Evolutionary conservation across 2,113 vertebrate genomes (phyloP), one percentile per base, ranked within the genome.

Genomic region (Plestiodon gilberti): DNA sequence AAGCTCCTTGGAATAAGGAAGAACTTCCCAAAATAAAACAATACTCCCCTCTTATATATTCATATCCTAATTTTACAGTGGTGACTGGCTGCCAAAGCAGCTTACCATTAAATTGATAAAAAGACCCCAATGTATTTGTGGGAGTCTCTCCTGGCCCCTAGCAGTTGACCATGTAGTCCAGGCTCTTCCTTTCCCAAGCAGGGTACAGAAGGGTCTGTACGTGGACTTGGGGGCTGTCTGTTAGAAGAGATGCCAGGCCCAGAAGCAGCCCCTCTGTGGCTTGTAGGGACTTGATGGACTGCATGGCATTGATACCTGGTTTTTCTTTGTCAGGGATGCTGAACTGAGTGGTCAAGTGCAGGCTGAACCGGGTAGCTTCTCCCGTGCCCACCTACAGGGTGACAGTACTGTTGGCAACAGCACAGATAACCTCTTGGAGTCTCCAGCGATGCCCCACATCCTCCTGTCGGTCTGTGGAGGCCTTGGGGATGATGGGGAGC

Each of bases 391-490:
- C 88, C 94, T 95, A 0, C 96, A 95, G 30, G 90, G 89, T n/a
- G 94, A 94, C 61, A 86, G 88, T 52, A 87, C 95, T 33, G 87
- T 95, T 89, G 96, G 96, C 93, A 96, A 95, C 69, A 96, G 82
- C 1, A 91, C 95, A 0, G 93, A 96, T 52, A 96, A 92, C 59
- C 84, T 96, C 78, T 92, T 73, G 0, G 97, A 97, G 43, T 82
- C 93, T 95, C 13, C 1, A 64, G 91, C 38, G 5, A 90, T 95
- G 93, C 97, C 97, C 0, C 1, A 43, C 0, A 82, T 98, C 80
- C 95, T 95, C 10, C 95, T 99, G 92, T 99, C 98, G 0, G 97
- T 99, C 38, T 99, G 98, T 0, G 98, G 98, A 38, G 97, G 96
- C 52, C 97, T 97, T 70, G 96, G 94, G 1, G 95, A 96, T 88